Percentiles rank a stretch among this genome's conserved stretches.
These are phyloP conservation scores for Procambarus clarkii DNA, from an alignment of 1,140 invertebrate genomes.

Conservation along the genomic window DNA sequence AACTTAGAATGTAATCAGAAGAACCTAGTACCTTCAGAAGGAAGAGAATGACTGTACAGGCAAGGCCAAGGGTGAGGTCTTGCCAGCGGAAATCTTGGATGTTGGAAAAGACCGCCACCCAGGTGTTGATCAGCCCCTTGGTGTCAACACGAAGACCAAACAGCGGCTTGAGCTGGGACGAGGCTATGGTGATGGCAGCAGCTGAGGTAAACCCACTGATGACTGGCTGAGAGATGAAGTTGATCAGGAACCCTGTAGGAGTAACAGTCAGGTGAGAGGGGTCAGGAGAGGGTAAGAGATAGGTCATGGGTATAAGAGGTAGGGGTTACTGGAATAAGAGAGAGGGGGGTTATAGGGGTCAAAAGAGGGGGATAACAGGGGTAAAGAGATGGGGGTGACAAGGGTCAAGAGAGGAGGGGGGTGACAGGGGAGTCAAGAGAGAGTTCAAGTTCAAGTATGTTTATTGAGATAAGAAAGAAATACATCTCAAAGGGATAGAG, in stretches of 20 bases:
- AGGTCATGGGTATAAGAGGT: no score
- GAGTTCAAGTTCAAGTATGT: no score
- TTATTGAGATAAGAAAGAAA: no score
- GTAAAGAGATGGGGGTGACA: no score
- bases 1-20: no score
- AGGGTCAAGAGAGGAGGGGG: no score
- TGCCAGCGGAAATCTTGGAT: constrained; percentile 78
- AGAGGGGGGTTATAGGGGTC: no score
- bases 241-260: constrained; percentile 74
- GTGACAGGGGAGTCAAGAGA: constrained; percentile 92
- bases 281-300: constrained; percentile 83
- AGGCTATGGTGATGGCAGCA: constrained; percentile 82
- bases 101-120: constrained; percentile 82
- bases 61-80: constrained; percentile 84
- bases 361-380: constrained; percentile 74
- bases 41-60: constrained; percentile 81
- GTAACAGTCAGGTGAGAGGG: constrained; percentile 80
- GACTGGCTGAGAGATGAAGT: no score
- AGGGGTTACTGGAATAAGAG: no score
- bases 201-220: constrained; percentile 87
- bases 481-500: no score
- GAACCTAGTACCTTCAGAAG: constrained; percentile 73
- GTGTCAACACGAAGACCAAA: constrained; percentile 83
- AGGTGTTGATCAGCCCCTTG: constrained; percentile 55
- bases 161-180: constrained; percentile 86